Conservation (phyloP, 92 coral and sea anemone genomes). For the Epizoanthus rinbou region DNA sequence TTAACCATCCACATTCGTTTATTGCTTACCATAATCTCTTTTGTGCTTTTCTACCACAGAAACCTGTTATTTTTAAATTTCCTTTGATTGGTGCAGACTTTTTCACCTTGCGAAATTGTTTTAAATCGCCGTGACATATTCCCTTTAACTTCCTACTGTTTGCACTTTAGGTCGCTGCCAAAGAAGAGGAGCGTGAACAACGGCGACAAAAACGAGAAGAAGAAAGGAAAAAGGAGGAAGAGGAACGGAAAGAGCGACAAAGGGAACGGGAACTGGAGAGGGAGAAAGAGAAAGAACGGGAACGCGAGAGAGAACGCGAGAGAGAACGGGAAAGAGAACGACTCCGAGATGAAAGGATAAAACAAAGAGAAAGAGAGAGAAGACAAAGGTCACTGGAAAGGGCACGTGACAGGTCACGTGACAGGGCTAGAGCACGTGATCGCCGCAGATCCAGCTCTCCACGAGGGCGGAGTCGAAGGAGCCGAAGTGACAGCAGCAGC, state of each 20-base stretch:
- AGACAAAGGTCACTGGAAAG: conserved; percentile 28
- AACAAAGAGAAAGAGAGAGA: conserved; percentile 15
- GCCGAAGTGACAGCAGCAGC: conserved; percentile 44
- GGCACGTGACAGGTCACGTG: conserved; percentile 29
- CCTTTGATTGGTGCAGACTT: background rate
- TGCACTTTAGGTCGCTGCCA: conserved; percentile 54
- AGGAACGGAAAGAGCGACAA: conserved; percentile 61
- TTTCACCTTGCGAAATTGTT: too few species aligned
- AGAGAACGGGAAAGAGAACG: conserved; percentile 46
- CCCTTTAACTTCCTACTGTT: background rate
- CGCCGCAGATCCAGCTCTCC: conserved; percentile 39
- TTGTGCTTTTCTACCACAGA: too few species aligned
- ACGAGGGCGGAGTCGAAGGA: conserved; percentile 34
- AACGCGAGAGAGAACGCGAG: conserved; percentile 54
- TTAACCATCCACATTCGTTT: too few species aligned
- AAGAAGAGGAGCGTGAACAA: conserved; percentile 79
- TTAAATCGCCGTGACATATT: too few species aligned
- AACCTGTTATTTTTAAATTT: too few species aligned
- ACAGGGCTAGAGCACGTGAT: conserved; percentile 39
- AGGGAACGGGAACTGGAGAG: conserved; percentile 63
- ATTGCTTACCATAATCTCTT: too few species aligned
- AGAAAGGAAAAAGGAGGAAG: conserved; percentile 60
- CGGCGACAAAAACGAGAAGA: conserved; percentile 74
- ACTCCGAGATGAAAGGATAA: conserved; percentile 14
- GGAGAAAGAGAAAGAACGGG: conserved; percentile 63